phyloP scores from a whole-genome alignment of 2,113 vertebrate genomes.

The Pyxicephalus adspersus region DNA sequence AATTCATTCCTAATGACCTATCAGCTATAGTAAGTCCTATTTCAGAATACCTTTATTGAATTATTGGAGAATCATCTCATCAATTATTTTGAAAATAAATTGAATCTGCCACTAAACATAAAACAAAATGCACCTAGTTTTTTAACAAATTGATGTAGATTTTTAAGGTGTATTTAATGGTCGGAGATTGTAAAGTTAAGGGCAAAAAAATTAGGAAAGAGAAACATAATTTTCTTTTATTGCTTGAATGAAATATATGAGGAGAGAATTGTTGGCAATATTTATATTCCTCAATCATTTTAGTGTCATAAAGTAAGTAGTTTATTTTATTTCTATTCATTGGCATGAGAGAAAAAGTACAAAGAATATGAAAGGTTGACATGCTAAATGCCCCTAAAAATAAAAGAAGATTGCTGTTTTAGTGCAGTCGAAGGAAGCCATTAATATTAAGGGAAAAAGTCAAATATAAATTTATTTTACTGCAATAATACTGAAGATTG shows the following conservation, averaged over 20 bases:
- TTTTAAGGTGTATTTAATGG: constrained; percentile 41
- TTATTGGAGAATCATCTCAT: background rate
- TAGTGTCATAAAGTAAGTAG: constrained; percentile 65
- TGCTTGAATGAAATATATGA: constrained; percentile 10
- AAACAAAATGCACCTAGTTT: background rate
- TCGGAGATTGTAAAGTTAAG: constrained; percentile 31
- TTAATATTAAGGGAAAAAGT: constrained; percentile 72
- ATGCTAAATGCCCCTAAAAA: constrained; percentile 71
- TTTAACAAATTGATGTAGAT: constrained; percentile 18
- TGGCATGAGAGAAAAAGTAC: constrained; percentile 64
- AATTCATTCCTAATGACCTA: no score
- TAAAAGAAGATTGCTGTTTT: constrained; percentile 72
- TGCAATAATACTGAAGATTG: constrained; percentile 68
- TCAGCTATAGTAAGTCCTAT: no score
- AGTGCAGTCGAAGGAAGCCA: constrained; percentile 69
- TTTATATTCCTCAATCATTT: constrained; percentile 59
- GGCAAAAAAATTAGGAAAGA: background rate
- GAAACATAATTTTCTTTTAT: constrained; percentile 34
- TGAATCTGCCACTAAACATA: constrained; percentile 9
- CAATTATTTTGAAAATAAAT: constrained; percentile 25
- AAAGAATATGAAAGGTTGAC: constrained; percentile 64
- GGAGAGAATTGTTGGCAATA: constrained; percentile 59
- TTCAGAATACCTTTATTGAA: background rate
- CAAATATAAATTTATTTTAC: constrained; percentile 72
- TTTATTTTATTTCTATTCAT: constrained; percentile 58